These are phyloP conservation scores for Pseudorasbora parva DNA, from an alignment of 2,113 vertebrate genomes.

Conservation along the genomic window DNA sequence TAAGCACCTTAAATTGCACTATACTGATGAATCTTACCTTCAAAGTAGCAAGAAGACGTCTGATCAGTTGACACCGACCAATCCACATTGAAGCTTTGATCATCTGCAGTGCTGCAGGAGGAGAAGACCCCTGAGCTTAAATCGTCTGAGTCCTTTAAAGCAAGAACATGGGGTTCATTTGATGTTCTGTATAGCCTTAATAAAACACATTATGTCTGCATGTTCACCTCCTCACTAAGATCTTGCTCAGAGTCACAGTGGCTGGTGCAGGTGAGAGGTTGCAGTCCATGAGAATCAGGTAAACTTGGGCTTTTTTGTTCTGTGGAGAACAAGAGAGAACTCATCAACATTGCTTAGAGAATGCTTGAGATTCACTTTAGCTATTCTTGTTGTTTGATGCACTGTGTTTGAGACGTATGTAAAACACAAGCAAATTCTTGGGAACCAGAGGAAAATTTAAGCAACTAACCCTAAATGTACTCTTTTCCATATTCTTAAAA, in stretches of 20 bases:
- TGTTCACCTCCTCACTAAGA: constrained; percentile 79
- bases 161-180: neutral
- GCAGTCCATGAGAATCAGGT: constrained; percentile 7
- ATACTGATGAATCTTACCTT: constrained; percentile 73
- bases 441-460: neutral
- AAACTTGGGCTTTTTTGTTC: constrained; percentile 9
- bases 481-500: neutral
- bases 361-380: neutral
- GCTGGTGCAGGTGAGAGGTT: constrained; percentile 41
- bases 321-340: neutral
- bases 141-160: constrained; percentile 83
- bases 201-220: neutral
- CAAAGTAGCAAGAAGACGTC: constrained; percentile 79
- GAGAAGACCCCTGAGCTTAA: constrained; percentile 94
- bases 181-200: neutral
- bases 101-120: constrained; percentile 83
- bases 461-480: neutral
- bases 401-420: neutral
- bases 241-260: constrained; percentile 65
- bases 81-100: constrained; percentile 80
- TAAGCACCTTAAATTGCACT: neutral
- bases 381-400: neutral
- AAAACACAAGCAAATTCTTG: neutral
- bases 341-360: neutral
- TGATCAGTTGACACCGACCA: constrained; percentile 77